Evolutionary conservation across 2,888 invertebrate genomes (phyloP), one percentile per base, ranked within the genome.

Genomic region (Branchellion lobata): DNA sequence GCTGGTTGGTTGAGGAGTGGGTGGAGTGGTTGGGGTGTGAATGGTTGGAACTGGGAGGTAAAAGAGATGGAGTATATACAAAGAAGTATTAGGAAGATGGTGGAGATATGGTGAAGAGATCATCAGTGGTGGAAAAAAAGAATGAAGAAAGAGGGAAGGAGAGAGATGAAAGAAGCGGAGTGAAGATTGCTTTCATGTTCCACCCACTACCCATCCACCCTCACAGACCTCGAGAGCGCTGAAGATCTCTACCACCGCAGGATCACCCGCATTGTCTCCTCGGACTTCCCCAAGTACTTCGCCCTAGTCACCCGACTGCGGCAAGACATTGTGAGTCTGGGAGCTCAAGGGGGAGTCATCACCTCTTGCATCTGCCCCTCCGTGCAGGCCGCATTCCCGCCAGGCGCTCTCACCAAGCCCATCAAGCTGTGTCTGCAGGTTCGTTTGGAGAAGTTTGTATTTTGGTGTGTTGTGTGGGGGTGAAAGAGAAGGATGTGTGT

Each of bases 381-480:
- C 90, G 99, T 99, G 61, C 99, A 99, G 89, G 99, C 99, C 1
- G 96, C 99, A 80, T 99, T 99, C 90, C 99, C 99, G 40, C 95
- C 96, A 86, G 96, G 97, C 79, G 98, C 99, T 18, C 92, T 99
- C 82, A 99, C 98, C 81, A 99, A 99, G 92, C 96, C 96, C 89
- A 99, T 99, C 90, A 94, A 96, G 92, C 98, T 99, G 85, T 97
- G 97, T 90, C 92, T 98, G 82, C 91, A 99, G 96, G 98, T 97
- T 85, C 97, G 97, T 90, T 92, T 98, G 82, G 91, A 99, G 96
- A 98, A 97, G 90, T 31, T 33, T 40, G 40, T 8, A 14, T 40
- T 40, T 5, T n/a, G 40, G 40, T 5, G 5, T 40, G 40, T 40
- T 8, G 40, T 5, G 40, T 40, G 40, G 40, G 40, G 40, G 40